Evolutionary conservation across 37 sponge, comb jelly and placozoan genomes (phyloP).

Genomic region (Geodia barretti): DNA sequence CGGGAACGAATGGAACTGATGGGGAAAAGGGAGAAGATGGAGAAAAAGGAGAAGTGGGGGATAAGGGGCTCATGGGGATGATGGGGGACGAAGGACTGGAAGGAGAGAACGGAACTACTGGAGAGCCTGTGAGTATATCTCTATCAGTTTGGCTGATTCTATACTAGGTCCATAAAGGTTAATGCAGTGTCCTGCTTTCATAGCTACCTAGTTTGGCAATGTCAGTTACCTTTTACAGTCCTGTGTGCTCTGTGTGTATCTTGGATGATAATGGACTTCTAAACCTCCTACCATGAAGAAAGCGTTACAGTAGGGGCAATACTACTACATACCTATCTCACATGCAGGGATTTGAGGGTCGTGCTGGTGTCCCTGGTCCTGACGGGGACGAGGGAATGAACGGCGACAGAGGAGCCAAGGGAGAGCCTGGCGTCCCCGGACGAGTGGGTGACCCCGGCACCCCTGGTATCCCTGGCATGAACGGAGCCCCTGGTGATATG

Average conservation of each 20-base stretch:
- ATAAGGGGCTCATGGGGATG: neutral
- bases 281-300: too few relatives aligned
- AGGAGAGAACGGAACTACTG: neutral
- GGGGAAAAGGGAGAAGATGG: neutral
- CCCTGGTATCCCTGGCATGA: slow-evolving; percentile 50
- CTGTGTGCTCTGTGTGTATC: too few relatives aligned
- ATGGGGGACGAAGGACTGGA: neutral
- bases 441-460: slow-evolving; percentile 35
- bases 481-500: neutral
- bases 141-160: too few relatives aligned
- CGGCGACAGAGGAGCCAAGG: slow-evolving; percentile 58
- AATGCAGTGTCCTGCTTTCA: too few relatives aligned
- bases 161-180: too few relatives aligned
- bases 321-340: neutral
- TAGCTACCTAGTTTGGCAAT: too few relatives aligned
- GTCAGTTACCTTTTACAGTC: too few relatives aligned
- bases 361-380: slow-evolving; percentile 35
- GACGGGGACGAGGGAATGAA: slow-evolving; percentile 47
- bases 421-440: slow-evolving; percentile 35
- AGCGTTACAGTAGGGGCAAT: too few relatives aligned
- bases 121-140: neutral
- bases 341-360: slow-evolving; percentile 56
- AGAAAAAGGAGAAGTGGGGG: neutral
- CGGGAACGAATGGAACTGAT: neutral
- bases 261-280: too few relatives aligned